phyloP scores from a whole-genome alignment of 2,888 invertebrate genomes.

The Ichneumoninae sp. region DNA sequence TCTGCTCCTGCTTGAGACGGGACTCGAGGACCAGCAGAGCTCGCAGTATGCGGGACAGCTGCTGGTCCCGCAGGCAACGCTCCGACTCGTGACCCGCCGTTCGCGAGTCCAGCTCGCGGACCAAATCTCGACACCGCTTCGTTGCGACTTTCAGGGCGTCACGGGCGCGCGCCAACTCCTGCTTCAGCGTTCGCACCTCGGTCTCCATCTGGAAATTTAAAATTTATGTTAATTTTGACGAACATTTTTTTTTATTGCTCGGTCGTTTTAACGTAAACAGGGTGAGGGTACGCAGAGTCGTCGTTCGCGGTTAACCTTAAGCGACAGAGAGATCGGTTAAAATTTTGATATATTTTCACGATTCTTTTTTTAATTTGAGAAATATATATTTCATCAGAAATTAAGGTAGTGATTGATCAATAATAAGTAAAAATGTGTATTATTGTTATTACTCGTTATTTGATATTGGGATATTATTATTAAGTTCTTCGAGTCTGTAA shows the following conservation, averaged over 20 bases:
- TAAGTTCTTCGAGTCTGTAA: background rate
- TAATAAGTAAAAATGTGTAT: no score
- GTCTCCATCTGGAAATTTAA: constrained; percentile 88
- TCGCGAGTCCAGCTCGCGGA: constrained; percentile 83
- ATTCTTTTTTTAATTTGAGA: background rate
- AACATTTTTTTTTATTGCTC: background rate
- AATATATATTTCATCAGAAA: background rate
- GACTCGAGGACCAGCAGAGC: constrained; percentile 90
- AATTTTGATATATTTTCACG: background rate
- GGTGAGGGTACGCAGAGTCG: background rate
- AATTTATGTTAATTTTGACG: background rate
- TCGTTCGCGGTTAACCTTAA: background rate
- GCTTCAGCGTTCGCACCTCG: constrained; percentile 84
- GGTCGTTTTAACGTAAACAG: background rate
- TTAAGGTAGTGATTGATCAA: no score
- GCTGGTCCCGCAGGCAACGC: constrained; percentile 88
- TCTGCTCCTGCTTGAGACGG: constrained; percentile 90
- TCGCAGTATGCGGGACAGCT: constrained; percentile 89
- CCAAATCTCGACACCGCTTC: constrained; percentile 89
- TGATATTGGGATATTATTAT: background rate
- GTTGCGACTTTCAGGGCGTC: constrained; percentile 88
- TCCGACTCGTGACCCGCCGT: constrained; percentile 85
- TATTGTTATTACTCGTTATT: no score
- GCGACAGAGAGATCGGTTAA: no score
- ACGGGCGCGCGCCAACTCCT: constrained; percentile 89